A percentile compares a stretch with the other conserved stretches of the same genome.
These are phyloP conservation scores for Galaxea fascicularis DNA, from an alignment of 92 coral and sea anemone species.

Conservation along the genomic window DNA sequence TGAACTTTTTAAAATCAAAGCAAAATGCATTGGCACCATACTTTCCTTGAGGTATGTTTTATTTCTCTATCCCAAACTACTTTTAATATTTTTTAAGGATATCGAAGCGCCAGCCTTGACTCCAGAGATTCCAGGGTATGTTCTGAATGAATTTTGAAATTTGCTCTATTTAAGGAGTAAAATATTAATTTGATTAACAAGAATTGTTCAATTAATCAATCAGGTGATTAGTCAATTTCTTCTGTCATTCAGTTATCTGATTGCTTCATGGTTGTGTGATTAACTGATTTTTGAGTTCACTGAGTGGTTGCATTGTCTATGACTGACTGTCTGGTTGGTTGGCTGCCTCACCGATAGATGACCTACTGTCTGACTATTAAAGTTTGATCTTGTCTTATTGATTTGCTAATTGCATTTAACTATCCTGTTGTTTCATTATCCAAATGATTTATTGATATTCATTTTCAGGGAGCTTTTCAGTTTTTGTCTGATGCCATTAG, in stretches of 20 bases:
- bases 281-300: no score
- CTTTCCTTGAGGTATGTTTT: no score
- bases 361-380: neutral
- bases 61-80: neutral
- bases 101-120: conserved; percentile 1
- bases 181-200: no score
- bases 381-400: neutral
- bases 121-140: conserved; percentile 18
- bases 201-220: no score
- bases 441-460: neutral
- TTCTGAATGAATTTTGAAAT: neutral
- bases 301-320: neutral
- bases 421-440: no score
- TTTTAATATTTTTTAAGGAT: neutral
- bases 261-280: no score
- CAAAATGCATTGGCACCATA: no score
- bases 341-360: neutral
- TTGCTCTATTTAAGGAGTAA: no score
- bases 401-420: no score
- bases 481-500: conserved; percentile 81
- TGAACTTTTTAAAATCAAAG: no score
- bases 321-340: neutral
- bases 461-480: conserved; percentile 49
- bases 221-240: no score
- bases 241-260: no score